These are phyloP conservation scores for Taeniopygia guttata DNA, from an alignment of 2,797 vertebrate species.

Conservation along the genomic window DNA sequence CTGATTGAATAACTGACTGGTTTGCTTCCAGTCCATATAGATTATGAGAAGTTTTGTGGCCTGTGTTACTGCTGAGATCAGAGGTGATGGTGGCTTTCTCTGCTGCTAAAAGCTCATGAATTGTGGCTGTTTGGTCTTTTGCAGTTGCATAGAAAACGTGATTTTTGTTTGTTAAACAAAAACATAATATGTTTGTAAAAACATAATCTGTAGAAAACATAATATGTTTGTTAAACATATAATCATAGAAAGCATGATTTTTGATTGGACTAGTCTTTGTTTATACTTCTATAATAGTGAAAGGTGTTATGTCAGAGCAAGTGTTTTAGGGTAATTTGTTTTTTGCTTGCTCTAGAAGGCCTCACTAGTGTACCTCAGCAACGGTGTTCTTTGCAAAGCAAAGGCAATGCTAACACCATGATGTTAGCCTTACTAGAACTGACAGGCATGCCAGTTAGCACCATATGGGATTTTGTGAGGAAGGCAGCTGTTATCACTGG, in stretches of 20 bases:
- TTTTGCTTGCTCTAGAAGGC: background rate
- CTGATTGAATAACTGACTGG: background rate
- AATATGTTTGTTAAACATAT: too few relatives aligned
- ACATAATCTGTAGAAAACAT: too few relatives aligned
- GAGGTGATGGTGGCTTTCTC: background rate
- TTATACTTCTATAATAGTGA: background rate
- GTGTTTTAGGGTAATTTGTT: background rate
- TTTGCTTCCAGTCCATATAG: background rate
- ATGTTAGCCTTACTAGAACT: background rate
- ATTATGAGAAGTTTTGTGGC: background rate
- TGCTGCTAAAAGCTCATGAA: background rate
- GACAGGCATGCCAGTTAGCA: background rate
- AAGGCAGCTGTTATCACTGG: constrained; percentile 22
- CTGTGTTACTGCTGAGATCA: background rate
- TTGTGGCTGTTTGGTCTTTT: background rate
- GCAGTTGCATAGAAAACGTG: background rate
- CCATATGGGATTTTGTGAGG: constrained; percentile 18
- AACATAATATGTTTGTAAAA: too few relatives aligned
- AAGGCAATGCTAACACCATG: background rate
- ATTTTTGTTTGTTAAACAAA: too few relatives aligned
- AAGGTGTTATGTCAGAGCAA: background rate
- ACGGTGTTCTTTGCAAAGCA: background rate
- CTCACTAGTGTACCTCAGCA: background rate
- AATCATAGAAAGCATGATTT: background rate
- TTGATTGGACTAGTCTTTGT: background rate